phyloP scores from a whole-genome alignment of 2,888 invertebrate species.

The Scaptomyza polygonia region DNA sequence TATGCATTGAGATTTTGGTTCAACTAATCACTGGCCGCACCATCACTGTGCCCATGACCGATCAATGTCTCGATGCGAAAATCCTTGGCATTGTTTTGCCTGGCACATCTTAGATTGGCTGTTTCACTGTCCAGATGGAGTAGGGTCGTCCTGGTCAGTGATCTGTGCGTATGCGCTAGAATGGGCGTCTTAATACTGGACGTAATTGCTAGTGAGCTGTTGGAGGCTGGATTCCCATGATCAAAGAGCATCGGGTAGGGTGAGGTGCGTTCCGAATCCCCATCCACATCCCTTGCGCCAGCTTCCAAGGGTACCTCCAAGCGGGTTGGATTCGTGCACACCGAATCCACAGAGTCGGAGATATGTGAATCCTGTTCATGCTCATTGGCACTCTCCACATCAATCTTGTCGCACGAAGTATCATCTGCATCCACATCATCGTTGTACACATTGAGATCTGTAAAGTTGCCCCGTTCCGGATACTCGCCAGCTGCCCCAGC shows the following conservation, averaged over 20 bases:
- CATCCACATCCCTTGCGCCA: conserved; percentile 23
- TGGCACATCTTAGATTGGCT: conserved; percentile 64
- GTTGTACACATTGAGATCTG: conserved; percentile 69
- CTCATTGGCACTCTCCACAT: conserved; percentile 83
- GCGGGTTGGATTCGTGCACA: conserved; percentile 76
- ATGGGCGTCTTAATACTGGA: conserved; percentile 72
- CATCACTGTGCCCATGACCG: conserved; percentile 72
- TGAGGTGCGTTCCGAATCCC: conserved; percentile 55
- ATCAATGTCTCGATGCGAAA: conserved; percentile 84
- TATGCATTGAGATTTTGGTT: neutral
- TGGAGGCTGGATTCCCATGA: conserved; percentile 75
- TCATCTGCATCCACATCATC: conserved; percentile 76
- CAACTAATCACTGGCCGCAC: conserved; percentile 75
- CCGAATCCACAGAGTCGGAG: conserved; percentile 83
- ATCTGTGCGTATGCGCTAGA: conserved; percentile 37
- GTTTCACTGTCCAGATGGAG: conserved; percentile 75
- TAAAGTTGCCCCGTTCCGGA: conserved; percentile 49
- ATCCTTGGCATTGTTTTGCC: conserved; percentile 82
- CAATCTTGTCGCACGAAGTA: conserved; percentile 83
- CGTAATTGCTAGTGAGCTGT: conserved; percentile 71
- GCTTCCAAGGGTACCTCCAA: conserved; percentile 69
- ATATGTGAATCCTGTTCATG: conserved; percentile 83
- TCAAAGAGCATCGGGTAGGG: conserved; percentile 80
- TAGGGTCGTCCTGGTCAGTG: conserved; percentile 37
- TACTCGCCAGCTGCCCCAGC: conserved; percentile 39